These are phyloP conservation scores for Neolamprologus ventralis DNA, from an alignment of 2,113 vertebrate species.

Conservation along the genomic window DNA sequence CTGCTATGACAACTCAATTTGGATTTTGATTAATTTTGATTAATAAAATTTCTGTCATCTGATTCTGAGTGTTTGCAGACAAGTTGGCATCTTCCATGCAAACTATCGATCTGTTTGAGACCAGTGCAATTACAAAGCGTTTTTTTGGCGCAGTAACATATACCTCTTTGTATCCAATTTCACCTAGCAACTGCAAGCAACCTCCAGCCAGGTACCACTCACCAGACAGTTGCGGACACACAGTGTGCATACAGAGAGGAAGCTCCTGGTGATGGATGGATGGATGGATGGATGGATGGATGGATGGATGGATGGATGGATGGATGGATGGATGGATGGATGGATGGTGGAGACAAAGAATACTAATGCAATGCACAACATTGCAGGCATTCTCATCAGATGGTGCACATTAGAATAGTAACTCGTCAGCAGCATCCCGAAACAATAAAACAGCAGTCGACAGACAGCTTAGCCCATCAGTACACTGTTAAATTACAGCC, in stretches of 20 bases:
- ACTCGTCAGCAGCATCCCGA: conserved; percentile 52
- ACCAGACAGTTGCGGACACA: neutral
- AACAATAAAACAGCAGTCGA: conserved; percentile 63
- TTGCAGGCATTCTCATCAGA: conserved; percentile 27
- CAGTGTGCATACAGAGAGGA: neutral
- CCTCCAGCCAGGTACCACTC: neutral
- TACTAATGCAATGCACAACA: neutral
- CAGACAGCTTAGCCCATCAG: conserved; percentile 63
- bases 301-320: neutral
- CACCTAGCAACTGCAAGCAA: neutral
- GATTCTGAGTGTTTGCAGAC: neutral
- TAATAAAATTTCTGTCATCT: neutral
- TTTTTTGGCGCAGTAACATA: neutral
- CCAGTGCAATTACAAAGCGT: neutral
- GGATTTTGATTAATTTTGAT: neutral
- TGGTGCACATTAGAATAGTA: conserved; percentile 45
- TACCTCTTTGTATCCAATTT: neutral
- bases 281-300: neutral
- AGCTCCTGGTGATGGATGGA: neutral
- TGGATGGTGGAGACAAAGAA: neutral
- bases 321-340: neutral
- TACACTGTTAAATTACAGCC: conserved; percentile 66
- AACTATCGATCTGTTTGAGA: neutral
- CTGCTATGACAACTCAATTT: neutral
- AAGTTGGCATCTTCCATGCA: neutral